phyloP scores from a whole-genome alignment of 2,113 vertebrate genomes.

The Rhea pennata region DNA sequence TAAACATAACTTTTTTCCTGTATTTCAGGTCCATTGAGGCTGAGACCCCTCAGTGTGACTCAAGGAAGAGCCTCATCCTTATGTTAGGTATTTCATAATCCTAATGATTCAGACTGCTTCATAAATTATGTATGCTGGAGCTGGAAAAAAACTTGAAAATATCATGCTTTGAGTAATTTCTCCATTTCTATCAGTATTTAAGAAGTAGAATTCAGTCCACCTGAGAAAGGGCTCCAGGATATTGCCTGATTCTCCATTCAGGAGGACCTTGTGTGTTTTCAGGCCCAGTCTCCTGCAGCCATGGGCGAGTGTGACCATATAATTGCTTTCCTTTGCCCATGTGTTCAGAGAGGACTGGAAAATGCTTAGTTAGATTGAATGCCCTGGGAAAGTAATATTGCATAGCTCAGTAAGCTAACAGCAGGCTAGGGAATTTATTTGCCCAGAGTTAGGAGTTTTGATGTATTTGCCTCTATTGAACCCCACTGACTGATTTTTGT shows the following conservation, averaged over 20 bases:
- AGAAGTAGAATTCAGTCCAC: accelerated
- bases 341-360: background rate
- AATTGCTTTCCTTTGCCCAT: background rate
- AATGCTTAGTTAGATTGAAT: background rate
- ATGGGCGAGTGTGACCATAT: background rate
- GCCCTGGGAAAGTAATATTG: background rate
- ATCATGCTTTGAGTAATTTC: background rate
- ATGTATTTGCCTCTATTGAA: background rate
- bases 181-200: background rate
- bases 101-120: background rate
- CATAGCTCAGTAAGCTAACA: background rate
- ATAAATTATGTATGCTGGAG: background rate
- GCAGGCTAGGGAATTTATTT: background rate
- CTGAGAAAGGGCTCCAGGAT: background rate
- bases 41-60: background rate
- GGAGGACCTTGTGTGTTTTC: background rate
- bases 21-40: background rate
- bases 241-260: background rate
- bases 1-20: background rate
- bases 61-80: background rate
- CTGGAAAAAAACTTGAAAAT: background rate
- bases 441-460: background rate
- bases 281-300: background rate
- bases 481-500: background rate
- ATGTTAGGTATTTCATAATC: background rate